A percentile compares a stretch with the other conserved stretches of the same genome.
Evolutionary conservation across 2,797 vertebrate species (phyloP).

Genomic region (Bryconaethiops microstoma): DNA sequence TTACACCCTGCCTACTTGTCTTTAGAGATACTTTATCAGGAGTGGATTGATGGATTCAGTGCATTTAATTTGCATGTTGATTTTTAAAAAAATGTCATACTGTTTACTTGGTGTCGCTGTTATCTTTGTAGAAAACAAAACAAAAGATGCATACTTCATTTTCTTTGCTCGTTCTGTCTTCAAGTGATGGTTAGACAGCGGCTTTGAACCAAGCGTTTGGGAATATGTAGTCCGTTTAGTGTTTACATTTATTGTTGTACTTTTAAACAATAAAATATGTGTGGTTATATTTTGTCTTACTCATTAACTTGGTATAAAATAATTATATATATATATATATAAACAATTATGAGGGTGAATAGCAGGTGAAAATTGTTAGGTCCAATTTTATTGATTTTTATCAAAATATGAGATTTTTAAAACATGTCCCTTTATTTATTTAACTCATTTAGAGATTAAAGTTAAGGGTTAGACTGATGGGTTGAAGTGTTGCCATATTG

Average conservation of each 20-base stretch:
- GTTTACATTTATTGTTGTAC: constrained; percentile 73
- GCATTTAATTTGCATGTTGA: constrained; percentile 75
- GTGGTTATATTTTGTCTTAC: constrained; percentile 1
- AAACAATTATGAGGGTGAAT: too few relatives aligned
- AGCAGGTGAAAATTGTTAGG: too few relatives aligned
- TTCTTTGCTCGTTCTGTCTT: constrained; percentile 59
- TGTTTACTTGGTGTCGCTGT: constrained; percentile 68
- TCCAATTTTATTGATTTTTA: too few relatives aligned
- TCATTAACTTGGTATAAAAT: too few relatives aligned
- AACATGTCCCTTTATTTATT: too few relatives aligned
- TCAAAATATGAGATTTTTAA: too few relatives aligned
- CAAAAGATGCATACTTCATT: constrained; percentile 55
- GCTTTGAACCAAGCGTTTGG: constrained; percentile 64
- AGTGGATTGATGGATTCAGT: constrained; percentile 58
- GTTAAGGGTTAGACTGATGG: too few relatives aligned
- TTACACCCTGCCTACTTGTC: constrained; percentile 39
- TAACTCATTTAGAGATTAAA: too few relatives aligned
- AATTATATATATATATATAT: too few relatives aligned
- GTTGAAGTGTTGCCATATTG: too few relatives aligned
- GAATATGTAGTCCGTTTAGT: constrained; percentile 57
- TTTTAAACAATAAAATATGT: constrained; percentile 72
- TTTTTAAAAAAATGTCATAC: constrained; percentile 67
- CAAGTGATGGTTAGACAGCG: constrained; percentile 58
- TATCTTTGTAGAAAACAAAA: constrained; percentile 61
- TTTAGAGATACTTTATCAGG: constrained; percentile 47